Evolutionary conservation across 2,797 vertebrate species (phyloP).

Genomic region (Girardinus metallicus): DNA sequence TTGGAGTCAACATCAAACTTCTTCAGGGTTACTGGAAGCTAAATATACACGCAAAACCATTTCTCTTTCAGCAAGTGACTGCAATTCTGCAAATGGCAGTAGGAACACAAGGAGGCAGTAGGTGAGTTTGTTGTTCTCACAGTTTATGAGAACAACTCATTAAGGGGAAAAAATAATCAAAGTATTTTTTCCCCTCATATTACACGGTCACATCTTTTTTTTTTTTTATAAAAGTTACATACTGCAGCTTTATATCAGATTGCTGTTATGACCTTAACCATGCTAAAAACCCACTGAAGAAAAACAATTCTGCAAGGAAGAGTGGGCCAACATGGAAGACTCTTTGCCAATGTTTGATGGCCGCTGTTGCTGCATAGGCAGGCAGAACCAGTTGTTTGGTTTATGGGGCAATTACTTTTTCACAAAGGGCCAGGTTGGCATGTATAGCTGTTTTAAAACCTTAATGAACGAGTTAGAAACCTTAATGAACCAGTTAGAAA

Average conservation of each 20-base stretch:
- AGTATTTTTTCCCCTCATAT: no score
- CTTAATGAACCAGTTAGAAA: background rate
- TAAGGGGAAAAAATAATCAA: no score
- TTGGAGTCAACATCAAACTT: background rate
- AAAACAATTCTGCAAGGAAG: background rate
- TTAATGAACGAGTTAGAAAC: background rate
- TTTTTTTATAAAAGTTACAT: background rate
- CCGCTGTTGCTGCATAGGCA: background rate
- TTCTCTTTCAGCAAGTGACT: no score
- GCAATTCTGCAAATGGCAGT: background rate
- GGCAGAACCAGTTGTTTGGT: background rate
- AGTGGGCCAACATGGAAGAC: background rate
- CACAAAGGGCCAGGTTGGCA: background rate
- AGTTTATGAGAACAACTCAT: no score
- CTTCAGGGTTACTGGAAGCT: no score
- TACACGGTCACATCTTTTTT: background rate
- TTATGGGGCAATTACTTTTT: background rate
- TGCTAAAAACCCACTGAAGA: background rate
- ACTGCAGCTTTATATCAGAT: background rate
- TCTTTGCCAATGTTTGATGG: background rate
- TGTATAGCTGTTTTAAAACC: background rate
- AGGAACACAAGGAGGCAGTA: background rate
- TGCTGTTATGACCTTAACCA: background rate
- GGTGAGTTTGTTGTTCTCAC: background rate
- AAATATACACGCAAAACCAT: no score